Base-by-base conservation (phyloP, 2,113 vertebrate genomes). In the Bungarus multicinctus region DNA sequence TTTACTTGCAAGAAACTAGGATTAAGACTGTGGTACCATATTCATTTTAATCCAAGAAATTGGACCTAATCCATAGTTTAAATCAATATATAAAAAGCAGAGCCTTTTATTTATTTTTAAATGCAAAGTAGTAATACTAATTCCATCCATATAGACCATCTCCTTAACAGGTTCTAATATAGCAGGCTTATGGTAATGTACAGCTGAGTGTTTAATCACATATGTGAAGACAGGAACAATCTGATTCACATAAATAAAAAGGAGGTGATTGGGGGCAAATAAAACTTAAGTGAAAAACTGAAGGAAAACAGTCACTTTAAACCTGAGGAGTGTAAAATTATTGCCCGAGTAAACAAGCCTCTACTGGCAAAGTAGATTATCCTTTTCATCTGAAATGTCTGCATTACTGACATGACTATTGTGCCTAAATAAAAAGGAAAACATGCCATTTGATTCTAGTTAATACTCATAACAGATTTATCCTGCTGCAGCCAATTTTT, bases 391-490 rank as follows among this genome's bases (percentile, higher is more conserved):
- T 81, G 39, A 54, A 85, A 0, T 0, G 45, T n/a, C 7, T 43
- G 0, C 0, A 3, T 45, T 0, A 0, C 1, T 81, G 57, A 18
- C 58, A 57, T 55, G 0, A 8, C 30, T 5, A 53, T 81, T 45
- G 69, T 20, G 5, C 88, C 58, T 0, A 0, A 6, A 9, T 39
- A 43, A 1, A 81, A 58, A 16, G 0, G 50, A 54, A 5, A 85
- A 90, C 43, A 27, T 2, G n/a, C 14, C 30, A 11, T 64, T 14
- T 50, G 0, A 87, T 8, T 52, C 81, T 92, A 50, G 0, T 0
- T 54, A 8, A 87, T 89, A 14, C 47, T 87, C 81, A 0, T 14
- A 57, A 0, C 43, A 93, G 93, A 81, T n/a, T 89, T 54, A 27
- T 86, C 27, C 85, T n/a, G 39, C 23, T 64, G 0, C 39, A 86